Evolutionary conservation across 2,797 vertebrate genomes (phyloP), one percentile per base, ranked within the genome.

Genomic region (Pygocentrus nattereri): DNA sequence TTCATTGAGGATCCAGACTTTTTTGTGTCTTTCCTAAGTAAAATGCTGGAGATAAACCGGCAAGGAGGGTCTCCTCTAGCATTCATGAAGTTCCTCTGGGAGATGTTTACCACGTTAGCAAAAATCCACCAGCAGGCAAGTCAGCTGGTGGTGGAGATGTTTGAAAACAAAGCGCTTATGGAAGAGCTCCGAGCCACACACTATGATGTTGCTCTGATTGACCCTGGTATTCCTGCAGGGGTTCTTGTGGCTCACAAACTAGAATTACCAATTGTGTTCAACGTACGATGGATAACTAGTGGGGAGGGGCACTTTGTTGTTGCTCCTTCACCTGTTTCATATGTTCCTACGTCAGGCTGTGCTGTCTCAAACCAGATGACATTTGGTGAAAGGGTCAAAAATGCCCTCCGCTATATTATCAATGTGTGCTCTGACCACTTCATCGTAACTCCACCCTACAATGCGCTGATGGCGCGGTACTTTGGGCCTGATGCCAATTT

Each of bases 161-260:
- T 94, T 34, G 91, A 94, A 82, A 90, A 94, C 82, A 86, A 89
- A 13, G 76, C 84, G 47, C 70, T 94, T 0, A 84, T 94, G 91
- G 87, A 92, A 76, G 84, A 81, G n/a, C 75, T 94, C 0, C 70
- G 54, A 5, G 89, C 91, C 1, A 21, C 84, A 18, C 76, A 78
- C 23, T 94, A 90, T 41, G 92, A 95, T 21, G 0, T 94, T 70
- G 92, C 86, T 75, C 90, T 94, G 5, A 3, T 92, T 8, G 94
- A 94, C 74, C 94, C 94, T 0, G 93, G 91, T 0, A 25, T 93
- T 44, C 91, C 92, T 21, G 79, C 87, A 0, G 93, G 93, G 18
- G 91, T 94, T 38, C 72, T 94, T 78, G 88, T 94, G 38, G 93
- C 92, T 38, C 92, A 94, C 11, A 85, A 92, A 76, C 89, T 94